These are phyloP conservation scores for Solea solea DNA, from an alignment of 2,113 vertebrate species.

Conservation along the genomic window DNA sequence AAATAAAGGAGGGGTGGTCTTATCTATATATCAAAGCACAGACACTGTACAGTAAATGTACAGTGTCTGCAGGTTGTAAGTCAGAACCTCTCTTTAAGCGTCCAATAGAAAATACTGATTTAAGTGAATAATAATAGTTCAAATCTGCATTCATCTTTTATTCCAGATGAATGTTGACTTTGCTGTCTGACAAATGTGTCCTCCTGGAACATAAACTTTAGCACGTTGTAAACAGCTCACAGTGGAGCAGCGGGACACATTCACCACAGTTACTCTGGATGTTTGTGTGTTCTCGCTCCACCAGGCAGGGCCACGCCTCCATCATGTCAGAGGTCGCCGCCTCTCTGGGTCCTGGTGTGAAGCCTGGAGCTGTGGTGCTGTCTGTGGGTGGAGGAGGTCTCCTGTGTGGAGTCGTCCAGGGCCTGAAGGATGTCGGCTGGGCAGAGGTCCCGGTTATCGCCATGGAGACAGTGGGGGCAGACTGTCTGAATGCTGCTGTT, in stretches of 20 bases:
- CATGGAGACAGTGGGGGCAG: constrained; percentile 83
- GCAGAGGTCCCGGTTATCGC: constrained; percentile 77
- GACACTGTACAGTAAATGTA: no score
- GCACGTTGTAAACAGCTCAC: no score
- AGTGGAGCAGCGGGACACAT: background rate
- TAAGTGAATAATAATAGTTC: no score
- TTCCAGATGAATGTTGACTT: no score
- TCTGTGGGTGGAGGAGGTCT: constrained; percentile 85
- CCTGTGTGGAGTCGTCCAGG: constrained; percentile 82
- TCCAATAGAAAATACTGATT: no score
- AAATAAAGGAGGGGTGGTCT: no score
- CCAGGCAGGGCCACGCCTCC: constrained; percentile 81
- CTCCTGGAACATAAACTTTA: no score
- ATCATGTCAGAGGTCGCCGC: constrained; percentile 77
- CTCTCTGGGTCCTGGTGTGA: constrained; percentile 56
- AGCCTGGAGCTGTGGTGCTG: constrained; percentile 81
- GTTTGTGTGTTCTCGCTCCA: background rate
- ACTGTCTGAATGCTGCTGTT: constrained; percentile 80
- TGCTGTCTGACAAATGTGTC: no score
- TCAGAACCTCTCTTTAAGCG: no score
- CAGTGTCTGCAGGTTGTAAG: no score
- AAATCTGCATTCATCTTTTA: no score
- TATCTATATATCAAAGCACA: no score
- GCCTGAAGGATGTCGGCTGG: constrained; percentile 81
- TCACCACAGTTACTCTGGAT: background rate